phyloP scores from a whole-genome alignment of 2,113 vertebrate species.

The Lepidothrix coronata region DNA sequence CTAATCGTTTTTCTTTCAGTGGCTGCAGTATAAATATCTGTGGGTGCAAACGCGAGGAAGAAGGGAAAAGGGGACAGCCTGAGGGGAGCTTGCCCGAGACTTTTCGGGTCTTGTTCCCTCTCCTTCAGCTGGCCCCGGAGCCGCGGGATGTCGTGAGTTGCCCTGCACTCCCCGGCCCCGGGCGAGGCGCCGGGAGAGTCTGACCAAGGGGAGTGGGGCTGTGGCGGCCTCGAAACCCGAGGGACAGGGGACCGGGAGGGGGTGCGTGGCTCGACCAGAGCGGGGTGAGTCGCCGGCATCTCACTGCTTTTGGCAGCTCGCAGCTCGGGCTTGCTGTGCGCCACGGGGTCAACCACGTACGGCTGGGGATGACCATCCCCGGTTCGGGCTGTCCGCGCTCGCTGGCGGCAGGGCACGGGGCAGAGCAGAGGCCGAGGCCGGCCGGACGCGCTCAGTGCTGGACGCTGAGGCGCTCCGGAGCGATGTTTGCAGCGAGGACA shows the following conservation, averaged over 20 bases:
- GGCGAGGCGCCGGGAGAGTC: no score
- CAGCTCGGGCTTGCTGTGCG: neutral
- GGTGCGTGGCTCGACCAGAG: neutral
- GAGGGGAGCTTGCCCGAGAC: neutral
- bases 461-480: neutral
- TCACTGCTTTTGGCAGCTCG: neutral
- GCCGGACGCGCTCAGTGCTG: neutral
- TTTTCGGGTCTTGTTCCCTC: neutral
- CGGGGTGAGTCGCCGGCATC: neutral
- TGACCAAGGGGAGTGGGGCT: accelerated
- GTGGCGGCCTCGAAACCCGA: neutral
- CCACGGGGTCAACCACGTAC: neutral
- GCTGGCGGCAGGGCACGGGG: neutral
- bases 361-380: neutral
- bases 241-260: neutral
- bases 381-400: neutral
- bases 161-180: neutral
- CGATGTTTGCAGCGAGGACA: neutral
- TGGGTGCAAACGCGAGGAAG: neutral
- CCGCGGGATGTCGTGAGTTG: neutral
- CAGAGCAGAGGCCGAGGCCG: neutral
- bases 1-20: neutral
- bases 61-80: neutral
- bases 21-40: neutral
- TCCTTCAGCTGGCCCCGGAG: neutral